Evolutionary conservation across 2,113 vertebrate genomes (phyloP).

Genomic region (Zosterops japonicus): DNA sequence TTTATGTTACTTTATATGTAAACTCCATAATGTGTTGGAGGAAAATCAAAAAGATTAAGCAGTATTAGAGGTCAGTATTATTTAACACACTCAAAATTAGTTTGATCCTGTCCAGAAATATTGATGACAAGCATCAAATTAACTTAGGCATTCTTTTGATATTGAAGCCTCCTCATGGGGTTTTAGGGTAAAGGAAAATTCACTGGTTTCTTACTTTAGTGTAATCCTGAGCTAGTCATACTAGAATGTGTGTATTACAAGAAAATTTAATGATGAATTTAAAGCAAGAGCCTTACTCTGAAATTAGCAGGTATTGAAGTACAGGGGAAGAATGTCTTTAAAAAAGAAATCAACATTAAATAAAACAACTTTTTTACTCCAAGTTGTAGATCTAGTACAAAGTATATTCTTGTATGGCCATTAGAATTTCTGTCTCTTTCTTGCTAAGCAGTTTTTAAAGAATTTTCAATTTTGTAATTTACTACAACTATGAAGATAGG

Average conservation of each 20-base stretch:
- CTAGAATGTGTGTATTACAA: constrained; percentile 37
- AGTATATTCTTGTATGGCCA: background rate
- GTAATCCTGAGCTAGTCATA: constrained; percentile 50
- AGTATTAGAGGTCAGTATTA: constrained; percentile 67
- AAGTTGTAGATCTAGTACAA: background rate
- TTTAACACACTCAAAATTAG: constrained; percentile 63
- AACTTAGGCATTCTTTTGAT: constrained; percentile 68
- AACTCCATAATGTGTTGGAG: constrained; percentile 46
- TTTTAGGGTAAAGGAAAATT: constrained; percentile 65
- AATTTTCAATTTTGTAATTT: constrained; percentile 59
- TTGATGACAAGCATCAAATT: constrained; percentile 64
- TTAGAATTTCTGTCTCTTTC: background rate
- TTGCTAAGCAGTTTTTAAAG: background rate
- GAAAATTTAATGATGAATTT: constrained; percentile 47
- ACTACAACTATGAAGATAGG: constrained; percentile 28
- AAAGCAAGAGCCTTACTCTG: background rate
- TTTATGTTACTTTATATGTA: constrained; percentile 47
- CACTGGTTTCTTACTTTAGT: constrained; percentile 46
- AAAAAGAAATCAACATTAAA: background rate
- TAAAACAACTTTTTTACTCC: background rate
- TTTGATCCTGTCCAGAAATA: constrained; percentile 53
- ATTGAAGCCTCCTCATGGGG: constrained; percentile 58
- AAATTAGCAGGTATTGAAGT: background rate
- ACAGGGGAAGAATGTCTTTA: background rate
- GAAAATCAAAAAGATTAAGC: constrained; percentile 63